phyloP scores from a whole-genome alignment of 2,113 vertebrate species.

The Campylomormyrus numenius region DNA sequence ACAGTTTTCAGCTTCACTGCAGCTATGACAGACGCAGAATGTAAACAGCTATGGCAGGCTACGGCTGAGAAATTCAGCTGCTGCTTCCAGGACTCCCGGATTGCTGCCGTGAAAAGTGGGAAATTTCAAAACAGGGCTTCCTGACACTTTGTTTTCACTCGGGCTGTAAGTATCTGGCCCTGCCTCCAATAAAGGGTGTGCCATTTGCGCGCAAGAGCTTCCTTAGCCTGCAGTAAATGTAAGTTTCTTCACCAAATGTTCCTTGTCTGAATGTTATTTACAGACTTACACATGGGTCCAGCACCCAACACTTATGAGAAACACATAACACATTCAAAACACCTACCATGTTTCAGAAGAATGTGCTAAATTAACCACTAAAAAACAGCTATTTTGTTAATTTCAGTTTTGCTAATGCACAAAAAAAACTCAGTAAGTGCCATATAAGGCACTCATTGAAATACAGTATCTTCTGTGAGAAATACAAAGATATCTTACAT shows the following conservation, averaged over 20 bases:
- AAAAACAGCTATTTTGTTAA: not conserved
- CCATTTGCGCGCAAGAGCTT: not conserved
- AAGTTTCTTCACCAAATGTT: not conserved
- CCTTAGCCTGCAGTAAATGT: not conserved
- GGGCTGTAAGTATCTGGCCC: not conserved
- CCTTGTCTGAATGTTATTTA: not conserved
- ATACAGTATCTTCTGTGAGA: not conserved
- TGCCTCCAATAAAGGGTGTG: not conserved
- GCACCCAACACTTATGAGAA: not conserved
- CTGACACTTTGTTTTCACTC: not conserved
- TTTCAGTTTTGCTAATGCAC: not conserved
- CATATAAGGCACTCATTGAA: not conserved
- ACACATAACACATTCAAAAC: constrained; percentile 1
- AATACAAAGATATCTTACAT: not conserved
- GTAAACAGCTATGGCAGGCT: constrained; percentile 46
- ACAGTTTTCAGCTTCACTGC: constrained; percentile 39
- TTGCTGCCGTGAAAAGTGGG: constrained; percentile 25
- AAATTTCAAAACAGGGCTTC: not conserved
- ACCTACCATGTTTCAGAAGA: not conserved
- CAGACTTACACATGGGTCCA: not conserved
- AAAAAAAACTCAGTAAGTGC: not conserved
- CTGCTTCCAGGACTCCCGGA: constrained; percentile 32
- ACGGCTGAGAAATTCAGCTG: constrained; percentile 31
- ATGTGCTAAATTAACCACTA: not conserved
- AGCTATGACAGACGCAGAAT: constrained; percentile 40